These are phyloP conservation scores for Callocephalon fimbriatum DNA, from an alignment of 2,113 vertebrate genomes.

Conservation along the genomic window DNA sequence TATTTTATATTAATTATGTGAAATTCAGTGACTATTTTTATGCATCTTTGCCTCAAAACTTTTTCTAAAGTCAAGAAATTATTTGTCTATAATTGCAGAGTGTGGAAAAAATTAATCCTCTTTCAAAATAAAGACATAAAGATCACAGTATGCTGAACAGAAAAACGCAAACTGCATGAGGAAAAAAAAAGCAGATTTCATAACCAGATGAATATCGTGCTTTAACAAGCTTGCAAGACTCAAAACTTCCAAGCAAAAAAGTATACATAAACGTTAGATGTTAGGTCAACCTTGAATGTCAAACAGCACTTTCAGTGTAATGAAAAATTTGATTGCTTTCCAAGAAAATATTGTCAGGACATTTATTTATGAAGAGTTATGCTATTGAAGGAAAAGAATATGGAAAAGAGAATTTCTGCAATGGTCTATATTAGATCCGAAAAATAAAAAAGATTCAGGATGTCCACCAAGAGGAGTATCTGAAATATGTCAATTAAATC, in stretches of 20 bases:
- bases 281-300: background rate
- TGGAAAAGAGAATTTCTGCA: background rate
- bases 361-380: background rate
- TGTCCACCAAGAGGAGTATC: background rate
- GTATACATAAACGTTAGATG: background rate
- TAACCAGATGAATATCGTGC: background rate
- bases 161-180: background rate
- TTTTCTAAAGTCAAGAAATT: background rate
- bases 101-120: background rate
- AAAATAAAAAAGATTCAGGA: background rate
- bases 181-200: background rate
- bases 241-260: background rate
- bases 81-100: background rate
- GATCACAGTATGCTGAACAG: background rate
- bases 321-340: background rate
- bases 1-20: slow-evolving; percentile 7
- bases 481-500: background rate
- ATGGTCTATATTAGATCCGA: background rate
- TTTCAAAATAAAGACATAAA: background rate
- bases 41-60: background rate
- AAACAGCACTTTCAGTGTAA: background rate
- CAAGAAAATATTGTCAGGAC: background rate
- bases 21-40: slow-evolving; percentile 10
- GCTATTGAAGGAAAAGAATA: background rate
- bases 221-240: background rate